phyloP scores from a whole-genome alignment of 2,797 vertebrate genomes.

The Enteromius anoplus region DNA sequence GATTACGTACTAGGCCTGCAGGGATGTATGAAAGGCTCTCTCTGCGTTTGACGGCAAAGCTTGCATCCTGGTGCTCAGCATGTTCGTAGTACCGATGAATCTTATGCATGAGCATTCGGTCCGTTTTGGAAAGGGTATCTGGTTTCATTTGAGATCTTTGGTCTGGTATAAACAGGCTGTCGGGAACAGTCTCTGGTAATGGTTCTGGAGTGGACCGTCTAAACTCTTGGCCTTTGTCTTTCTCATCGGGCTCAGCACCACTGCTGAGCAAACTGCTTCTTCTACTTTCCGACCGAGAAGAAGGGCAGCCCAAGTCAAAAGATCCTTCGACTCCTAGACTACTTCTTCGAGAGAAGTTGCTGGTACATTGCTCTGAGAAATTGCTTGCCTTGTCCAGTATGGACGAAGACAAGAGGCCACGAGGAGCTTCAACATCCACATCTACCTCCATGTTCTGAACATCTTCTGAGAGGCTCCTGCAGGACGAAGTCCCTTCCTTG shows the following conservation, averaged over 20 bases:
- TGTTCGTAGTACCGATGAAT: slow-evolving; percentile 91
- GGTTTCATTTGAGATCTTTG: slow-evolving; percentile 52
- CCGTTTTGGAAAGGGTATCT: slow-evolving; percentile 85
- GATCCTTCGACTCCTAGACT: slow-evolving; percentile 82
- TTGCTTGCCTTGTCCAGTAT: slow-evolving; percentile 86
- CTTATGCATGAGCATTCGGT: slow-evolving; percentile 88
- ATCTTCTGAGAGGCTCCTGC: slow-evolving; percentile 46
- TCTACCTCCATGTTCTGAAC: slow-evolving; percentile 55
- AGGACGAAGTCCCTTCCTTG: slow-evolving; percentile 45
- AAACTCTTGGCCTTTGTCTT: slow-evolving; percentile 62
- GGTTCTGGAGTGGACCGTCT: slow-evolving; percentile 61
- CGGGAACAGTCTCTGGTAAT: neutral
- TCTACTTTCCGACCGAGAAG: slow-evolving; percentile 72
- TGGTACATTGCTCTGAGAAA: slow-evolving; percentile 80
- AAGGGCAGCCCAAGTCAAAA: slow-evolving; percentile 70
- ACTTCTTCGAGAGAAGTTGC: slow-evolving; percentile 80
- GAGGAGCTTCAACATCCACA: slow-evolving; percentile 35
- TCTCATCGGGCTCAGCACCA: slow-evolving; percentile 71
- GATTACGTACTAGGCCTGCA: slow-evolving; percentile 87
- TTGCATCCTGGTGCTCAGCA: slow-evolving; percentile 84
- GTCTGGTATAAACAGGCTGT: slow-evolving; percentile 36
- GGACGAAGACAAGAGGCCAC: slow-evolving; percentile 83
- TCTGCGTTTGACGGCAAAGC: slow-evolving; percentile 88
- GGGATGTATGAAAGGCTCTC: slow-evolving; percentile 97
- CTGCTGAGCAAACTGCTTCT: slow-evolving; percentile 79